Evolutionary conservation across 2,113 vertebrate species (phyloP).

Genomic region (Arvicanthis niloticus): DNA sequence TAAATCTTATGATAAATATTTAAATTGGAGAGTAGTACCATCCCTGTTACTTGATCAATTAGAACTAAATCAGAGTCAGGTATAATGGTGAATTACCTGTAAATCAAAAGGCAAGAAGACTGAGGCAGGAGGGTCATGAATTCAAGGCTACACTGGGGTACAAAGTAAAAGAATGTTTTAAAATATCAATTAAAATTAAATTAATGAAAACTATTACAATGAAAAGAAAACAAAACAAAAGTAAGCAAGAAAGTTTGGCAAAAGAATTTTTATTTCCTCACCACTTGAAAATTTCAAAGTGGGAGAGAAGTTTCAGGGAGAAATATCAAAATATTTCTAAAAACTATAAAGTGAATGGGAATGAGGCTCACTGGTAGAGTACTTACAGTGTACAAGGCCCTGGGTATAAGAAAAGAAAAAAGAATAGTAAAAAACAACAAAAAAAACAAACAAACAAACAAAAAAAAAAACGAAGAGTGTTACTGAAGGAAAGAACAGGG

Average conservation of each 20-base stretch:
- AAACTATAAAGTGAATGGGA: not conserved
- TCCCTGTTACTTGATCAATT: not conserved
- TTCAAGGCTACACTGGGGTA: not conserved
- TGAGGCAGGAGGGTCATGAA: not conserved
- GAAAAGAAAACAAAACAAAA: not conserved
- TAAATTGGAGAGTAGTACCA: not conserved
- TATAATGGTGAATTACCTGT: too few relatives aligned
- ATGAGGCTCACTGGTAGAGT: not conserved
- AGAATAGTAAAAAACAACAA: not conserved
- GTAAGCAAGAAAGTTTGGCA: not conserved
- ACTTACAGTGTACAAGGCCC: not conserved
- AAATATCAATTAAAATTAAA: not conserved
- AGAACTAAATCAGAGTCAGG: not conserved
- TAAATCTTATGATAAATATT: conserved; percentile 18
- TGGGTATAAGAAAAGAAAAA: too few relatives aligned
- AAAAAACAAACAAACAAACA: too few relatives aligned
- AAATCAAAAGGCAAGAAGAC: not conserved
- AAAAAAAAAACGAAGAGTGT: not conserved
- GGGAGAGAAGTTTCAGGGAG: not conserved
- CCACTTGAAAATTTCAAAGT: not conserved
- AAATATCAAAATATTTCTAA: conserved; percentile 9
- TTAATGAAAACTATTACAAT: not conserved
- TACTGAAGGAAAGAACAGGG: not conserved
- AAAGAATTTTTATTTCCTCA: not conserved
- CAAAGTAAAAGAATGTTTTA: not conserved